phyloP scores from a whole-genome alignment of 2,797 vertebrate species.

The Hypotaenidia okinawae region DNA sequence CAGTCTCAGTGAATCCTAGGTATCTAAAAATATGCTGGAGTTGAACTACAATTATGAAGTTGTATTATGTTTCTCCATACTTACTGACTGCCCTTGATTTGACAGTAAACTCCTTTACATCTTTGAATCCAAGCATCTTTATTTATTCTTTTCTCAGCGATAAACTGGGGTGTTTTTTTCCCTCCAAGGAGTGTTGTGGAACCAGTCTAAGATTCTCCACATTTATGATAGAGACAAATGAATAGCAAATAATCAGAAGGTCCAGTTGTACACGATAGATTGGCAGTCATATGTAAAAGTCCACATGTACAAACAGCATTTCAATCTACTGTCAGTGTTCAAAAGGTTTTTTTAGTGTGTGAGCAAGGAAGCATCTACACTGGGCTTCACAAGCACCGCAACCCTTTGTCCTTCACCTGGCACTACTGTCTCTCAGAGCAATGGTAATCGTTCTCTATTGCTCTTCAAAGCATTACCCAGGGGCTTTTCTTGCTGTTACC shows the following conservation, averaged over 20 bases:
- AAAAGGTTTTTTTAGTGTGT: neutral
- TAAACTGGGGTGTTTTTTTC: rapidly evolving
- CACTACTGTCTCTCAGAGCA: neutral
- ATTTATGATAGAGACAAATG: neutral
- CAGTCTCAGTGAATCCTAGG: neutral
- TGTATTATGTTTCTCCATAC: neutral
- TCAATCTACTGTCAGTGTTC: neutral
- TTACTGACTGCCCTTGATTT: neutral
- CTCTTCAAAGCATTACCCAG: neutral
- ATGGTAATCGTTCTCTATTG: neutral
- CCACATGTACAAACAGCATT: neutral
- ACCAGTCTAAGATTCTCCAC: neutral
- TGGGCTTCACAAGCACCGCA: neutral
- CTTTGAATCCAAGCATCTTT: neutral
- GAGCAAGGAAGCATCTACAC: neutral
- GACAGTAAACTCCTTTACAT: neutral
- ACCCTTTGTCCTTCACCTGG: neutral
- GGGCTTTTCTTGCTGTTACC: neutral
- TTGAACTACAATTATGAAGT: neutral
- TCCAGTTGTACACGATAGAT: neutral
- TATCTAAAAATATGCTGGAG: neutral
- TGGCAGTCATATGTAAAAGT: neutral
- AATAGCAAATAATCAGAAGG: neutral
- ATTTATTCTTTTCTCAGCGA: neutral
- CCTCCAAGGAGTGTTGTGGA: neutral